A percentile compares a stretch with the other conserved stretches of the same genome.
phyloP scores from a whole-genome alignment of 2,797 vertebrate genomes.

The Catostomus latipinnis region DNA sequence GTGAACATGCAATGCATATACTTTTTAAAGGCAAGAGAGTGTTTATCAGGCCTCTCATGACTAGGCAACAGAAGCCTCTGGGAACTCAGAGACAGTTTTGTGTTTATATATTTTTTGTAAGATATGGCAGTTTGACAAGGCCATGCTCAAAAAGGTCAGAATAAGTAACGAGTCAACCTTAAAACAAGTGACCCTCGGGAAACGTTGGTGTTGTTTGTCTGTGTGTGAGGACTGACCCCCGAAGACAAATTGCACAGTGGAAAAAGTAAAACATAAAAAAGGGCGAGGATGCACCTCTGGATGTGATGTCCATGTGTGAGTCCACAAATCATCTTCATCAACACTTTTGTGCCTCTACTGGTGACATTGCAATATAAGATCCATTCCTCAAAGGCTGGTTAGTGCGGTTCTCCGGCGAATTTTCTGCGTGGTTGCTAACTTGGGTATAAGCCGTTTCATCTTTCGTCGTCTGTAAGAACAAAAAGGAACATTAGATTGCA shows the following conservation, averaged over 20 bases:
- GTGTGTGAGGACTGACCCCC: conserved; percentile 56
- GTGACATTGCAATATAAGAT: conserved; percentile 84
- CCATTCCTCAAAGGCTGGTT: conserved; percentile 77
- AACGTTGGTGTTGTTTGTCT: conserved; percentile 55
- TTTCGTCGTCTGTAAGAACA: conserved; percentile 74
- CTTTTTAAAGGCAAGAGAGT: conserved; percentile 49
- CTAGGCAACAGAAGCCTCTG: conserved; percentile 41
- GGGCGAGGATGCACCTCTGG: conserved; percentile 11
- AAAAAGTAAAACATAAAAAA: conserved; percentile 44
- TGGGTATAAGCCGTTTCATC: conserved; percentile 83
- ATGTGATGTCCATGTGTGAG: conserved; percentile 30
- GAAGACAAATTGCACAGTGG: conserved; percentile 54
- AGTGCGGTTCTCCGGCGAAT: conserved; percentile 70
- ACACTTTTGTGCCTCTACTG: conserved; percentile 82
- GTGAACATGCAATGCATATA: conserved; percentile 55
- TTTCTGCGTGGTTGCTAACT: conserved; percentile 80
- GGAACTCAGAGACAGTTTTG: conserved; percentile 32
- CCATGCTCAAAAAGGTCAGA: conserved; percentile 68
- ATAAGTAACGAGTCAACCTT: conserved; percentile 55
- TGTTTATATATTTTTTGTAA: conserved; percentile 28
- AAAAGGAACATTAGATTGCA: conserved; percentile 19
- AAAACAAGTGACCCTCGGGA: conserved; percentile 67
- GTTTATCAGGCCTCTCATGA: conserved; percentile 49
- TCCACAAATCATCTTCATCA: conserved; percentile 70
- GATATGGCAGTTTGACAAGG: conserved; percentile 66